These are phyloP conservation scores for Drosophila littoralis DNA, from an alignment of 1,140 invertebrate genomes.

Conservation along the genomic window DNA sequence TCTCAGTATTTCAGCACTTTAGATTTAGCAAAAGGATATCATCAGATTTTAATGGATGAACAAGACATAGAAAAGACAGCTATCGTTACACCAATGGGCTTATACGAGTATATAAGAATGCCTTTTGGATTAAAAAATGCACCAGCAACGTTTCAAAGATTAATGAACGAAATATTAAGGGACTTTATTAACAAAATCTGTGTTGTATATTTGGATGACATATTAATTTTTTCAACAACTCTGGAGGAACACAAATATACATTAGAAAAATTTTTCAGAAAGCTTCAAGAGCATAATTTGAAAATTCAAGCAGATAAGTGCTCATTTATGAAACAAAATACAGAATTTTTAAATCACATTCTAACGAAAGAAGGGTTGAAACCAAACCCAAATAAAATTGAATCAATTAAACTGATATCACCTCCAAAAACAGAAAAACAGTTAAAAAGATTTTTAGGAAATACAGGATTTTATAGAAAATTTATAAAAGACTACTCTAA, in stretches of 20 bases:
- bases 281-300: not conserved
- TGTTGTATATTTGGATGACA: not conserved
- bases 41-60: not conserved
- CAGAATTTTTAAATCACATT: not conserved
- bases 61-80: not conserved
- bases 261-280: too few species aligned
- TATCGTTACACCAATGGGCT: not conserved
- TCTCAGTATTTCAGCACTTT: not conserved
- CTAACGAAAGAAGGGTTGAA: not conserved
- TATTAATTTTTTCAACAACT: not conserved
- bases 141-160: not conserved
- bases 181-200: not conserved
- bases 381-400: not conserved
- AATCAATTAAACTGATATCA: not conserved
- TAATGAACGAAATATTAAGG: not conserved
- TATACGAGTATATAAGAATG: conserved; percentile 1
- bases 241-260: not conserved
- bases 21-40: not conserved
- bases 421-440: not conserved
- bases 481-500: not conserved
- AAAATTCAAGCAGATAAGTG: not conserved
- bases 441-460: not conserved
- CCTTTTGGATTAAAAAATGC: not conserved
- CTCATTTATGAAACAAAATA: not conserved
- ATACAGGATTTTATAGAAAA: not conserved